phyloP scores from a whole-genome alignment of 2,888 invertebrate genomes.

The Dryobota labecula region DNA sequence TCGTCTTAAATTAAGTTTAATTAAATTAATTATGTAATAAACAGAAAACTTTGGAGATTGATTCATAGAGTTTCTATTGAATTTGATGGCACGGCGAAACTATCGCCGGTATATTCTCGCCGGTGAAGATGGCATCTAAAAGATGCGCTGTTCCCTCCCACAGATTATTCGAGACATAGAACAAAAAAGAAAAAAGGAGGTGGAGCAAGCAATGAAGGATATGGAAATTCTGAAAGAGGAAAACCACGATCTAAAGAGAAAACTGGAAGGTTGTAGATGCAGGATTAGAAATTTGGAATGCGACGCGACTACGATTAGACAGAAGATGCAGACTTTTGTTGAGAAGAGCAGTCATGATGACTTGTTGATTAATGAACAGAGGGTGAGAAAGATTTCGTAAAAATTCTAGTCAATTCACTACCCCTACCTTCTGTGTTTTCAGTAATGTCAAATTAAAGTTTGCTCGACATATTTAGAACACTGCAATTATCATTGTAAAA shows the following conservation, averaged over 20 bases:
- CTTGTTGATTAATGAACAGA: conserved; percentile 91
- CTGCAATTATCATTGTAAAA: not conserved
- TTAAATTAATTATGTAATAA: too few species aligned
- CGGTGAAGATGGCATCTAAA: too few species aligned
- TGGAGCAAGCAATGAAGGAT: conserved; percentile 91
- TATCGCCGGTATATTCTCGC: too few species aligned
- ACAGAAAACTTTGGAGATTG: not conserved
- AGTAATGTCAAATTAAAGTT: not conserved
- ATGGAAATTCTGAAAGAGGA: conserved; percentile 89
- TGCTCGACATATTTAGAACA: too few species aligned
- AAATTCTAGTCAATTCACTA: not conserved
- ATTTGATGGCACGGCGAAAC: too few species aligned
- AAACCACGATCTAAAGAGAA: conserved; percentile 91
- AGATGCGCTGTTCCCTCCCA: conserved; percentile 24
- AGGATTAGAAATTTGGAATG: conserved; percentile 93
- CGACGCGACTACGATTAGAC: conserved; percentile 90
- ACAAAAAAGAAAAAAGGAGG: conserved; percentile 89
- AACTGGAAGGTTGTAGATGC: conserved; percentile 92
- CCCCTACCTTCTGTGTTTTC: too few species aligned
- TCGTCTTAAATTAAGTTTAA: too few species aligned
- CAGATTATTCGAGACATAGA: conserved; percentile 89
- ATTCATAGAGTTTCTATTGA: too few species aligned
- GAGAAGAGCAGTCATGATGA: conserved; percentile 92
- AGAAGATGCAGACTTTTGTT: conserved; percentile 90
- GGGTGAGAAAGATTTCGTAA: conserved; percentile 78